Base-by-base conservation (phyloP, 2,797 vertebrate species). In the Oophaga sylvatica region DNA sequence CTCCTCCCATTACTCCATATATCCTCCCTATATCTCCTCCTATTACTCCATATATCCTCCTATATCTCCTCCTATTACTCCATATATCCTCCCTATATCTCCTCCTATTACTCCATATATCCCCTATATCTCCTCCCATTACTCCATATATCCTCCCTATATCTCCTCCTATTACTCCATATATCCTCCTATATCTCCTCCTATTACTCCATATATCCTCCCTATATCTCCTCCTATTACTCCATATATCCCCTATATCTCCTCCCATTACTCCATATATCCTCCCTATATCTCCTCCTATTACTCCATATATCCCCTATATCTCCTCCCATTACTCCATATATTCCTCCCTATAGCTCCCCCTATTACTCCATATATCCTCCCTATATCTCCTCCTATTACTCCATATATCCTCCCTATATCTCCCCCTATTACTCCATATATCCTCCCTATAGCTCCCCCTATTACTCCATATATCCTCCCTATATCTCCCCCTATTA, bases 151-250 rank as follows among this genome's bases (percentile, higher is more conserved):
- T 22, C 65, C 12, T n/a, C 12, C 65, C 65, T 67, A 29, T 67
- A 65, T 65, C 63, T 65, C 63, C 63, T 65, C 63, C 63, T 67
- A 67, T 67, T 67, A 67, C 65, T 26, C 63, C 35, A 65, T 65
- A 65, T 26, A 65, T 2, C 11, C 65, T 22, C 65, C 65, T 67
- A 67, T 67, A 67, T 67, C 65, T 67, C 65, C n/a, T 67, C 65
- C 65, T 67, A 67, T 67, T 67, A 67, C 26, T 65, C n/a, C 63
- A 65, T 65, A 65, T 65, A 65, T 10, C n/a, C 65, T 67, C n/a
- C 65, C 65, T 67, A 67, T 67, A 67, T 67, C 65, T 67, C 65
- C 65, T 67, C 65, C 65, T 67, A 67, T 29, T 67, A 29, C 65
- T 29, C n/a, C 26, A 67, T 67, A 67, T 67, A 67, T 10, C 63